These are phyloP conservation scores for Sebastes kiyomatsui DNA, from an alignment of 2,797 vertebrate species.

Conservation along the genomic window DNA sequence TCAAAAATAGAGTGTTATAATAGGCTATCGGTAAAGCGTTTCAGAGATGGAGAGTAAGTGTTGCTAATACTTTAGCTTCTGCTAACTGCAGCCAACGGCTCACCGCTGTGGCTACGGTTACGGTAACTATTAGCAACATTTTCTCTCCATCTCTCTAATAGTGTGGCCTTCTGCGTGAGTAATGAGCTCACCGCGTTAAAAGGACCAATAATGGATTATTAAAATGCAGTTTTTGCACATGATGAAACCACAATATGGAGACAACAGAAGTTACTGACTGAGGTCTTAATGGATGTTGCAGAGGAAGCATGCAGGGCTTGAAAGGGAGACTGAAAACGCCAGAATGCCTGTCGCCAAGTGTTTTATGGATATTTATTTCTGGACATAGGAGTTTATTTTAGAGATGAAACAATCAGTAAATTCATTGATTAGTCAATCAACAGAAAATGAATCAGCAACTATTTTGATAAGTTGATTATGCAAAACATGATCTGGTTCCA, in stretches of 20 bases:
- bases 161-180: too few relatives aligned
- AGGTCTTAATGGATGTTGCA: neutral
- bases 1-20: too few relatives aligned
- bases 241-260: neutral
- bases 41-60: neutral
- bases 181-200: neutral
- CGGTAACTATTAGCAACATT: too few relatives aligned
- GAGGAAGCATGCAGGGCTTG: neutral
- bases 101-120: too few relatives aligned
- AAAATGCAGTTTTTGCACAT: neutral
- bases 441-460: neutral
- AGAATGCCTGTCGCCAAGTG: too few relatives aligned
- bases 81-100: too few relatives aligned
- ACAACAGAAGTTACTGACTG: neutral
- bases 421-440: neutral
- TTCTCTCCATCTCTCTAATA: too few relatives aligned
- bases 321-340: neutral
- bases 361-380: neutral
- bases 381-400: neutral
- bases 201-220: neutral
- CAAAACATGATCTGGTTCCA: neutral
- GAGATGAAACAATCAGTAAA: rapidly evolving
- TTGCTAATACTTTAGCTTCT: neutral
- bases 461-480: neutral
- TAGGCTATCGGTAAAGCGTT: too few relatives aligned